A percentile compares a stretch with the other conserved stretches of the same genome.
Evolutionary conservation across 2,888 invertebrate genomes (phyloP).

Genomic region (Bombylius discolor): DNA sequence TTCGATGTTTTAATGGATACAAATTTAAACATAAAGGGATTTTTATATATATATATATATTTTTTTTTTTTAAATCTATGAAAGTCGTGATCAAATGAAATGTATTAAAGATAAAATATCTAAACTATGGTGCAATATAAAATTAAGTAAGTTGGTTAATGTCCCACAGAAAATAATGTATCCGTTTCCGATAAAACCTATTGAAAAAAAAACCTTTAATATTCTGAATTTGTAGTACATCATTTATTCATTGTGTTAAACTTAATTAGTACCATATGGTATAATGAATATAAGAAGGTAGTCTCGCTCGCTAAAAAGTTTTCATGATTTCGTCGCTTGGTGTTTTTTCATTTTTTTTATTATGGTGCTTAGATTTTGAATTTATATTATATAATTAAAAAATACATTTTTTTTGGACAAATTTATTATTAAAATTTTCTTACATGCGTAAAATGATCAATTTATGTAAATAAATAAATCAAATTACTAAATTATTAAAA

Average conservation of each 20-base stretch:
- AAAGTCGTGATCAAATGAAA: constrained; percentile 59
- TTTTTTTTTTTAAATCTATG: constrained; percentile 47
- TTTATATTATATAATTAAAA: no score
- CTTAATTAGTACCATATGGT: constrained; percentile 33
- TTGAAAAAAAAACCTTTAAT: no score
- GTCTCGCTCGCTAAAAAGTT: no score
- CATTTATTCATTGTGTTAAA: constrained; percentile 36
- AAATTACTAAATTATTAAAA: no score
- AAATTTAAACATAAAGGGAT: no score
- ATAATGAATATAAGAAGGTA: no score
- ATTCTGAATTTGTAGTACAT: constrained; percentile 31
- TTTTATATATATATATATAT: not conserved
- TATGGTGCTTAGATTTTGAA: no score
- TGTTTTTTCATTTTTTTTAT: constrained; percentile 25
- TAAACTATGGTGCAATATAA: constrained; percentile 54
- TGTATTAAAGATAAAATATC: constrained; percentile 65
- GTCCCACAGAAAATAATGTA: no score
- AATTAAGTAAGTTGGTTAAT: constrained; percentile 39
- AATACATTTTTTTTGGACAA: no score
- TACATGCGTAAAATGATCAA: no score
- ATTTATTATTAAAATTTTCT: no score
- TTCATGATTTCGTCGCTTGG: constrained; percentile 29
- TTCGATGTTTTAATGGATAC: constrained; percentile 65
- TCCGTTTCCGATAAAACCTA: no score
- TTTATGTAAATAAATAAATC: constrained; percentile 18